A percentile compares a stretch with the other conserved stretches of the same genome.
Evolutionary conservation across 2,888 invertebrate genomes (phyloP).

Genomic region (Apantesis nais): DNA sequence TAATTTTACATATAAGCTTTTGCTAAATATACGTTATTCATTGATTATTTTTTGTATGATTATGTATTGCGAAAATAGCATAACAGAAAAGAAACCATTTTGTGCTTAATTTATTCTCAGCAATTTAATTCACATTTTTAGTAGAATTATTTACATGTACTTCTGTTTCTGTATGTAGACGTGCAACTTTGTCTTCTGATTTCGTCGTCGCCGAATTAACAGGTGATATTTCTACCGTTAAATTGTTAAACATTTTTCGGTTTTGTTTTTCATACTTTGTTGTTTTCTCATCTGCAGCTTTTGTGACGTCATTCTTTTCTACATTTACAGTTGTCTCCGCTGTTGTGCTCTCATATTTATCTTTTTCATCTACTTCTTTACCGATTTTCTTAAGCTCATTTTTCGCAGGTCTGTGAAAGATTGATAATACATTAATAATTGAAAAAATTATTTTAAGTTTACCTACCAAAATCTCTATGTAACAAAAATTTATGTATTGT

Average conservation of each 20-base stretch:
- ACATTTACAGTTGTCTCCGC: conserved; percentile 4
- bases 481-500: too few relatives aligned
- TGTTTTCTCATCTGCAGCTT: background rate
- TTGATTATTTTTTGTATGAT: too few relatives aligned
- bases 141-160: conserved; percentile 5
- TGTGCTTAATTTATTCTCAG: conserved; percentile 3
- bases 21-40: too few relatives aligned
- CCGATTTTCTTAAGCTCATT: conserved; percentile 45
- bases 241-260: conserved; percentile 2
- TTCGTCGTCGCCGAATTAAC: background rate
- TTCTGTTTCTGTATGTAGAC: conserved; percentile 38
- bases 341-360: conserved; percentile 41
- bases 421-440: background rate
- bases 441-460: too few relatives aligned
- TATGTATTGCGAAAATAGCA: too few relatives aligned
- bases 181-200: conserved; percentile 37
- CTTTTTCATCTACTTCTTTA: conserved; percentile 32
- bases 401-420: conserved; percentile 59
- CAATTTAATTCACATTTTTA: background rate
- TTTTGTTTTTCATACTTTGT: background rate
- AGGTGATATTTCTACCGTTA: background rate
- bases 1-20: too few relatives aligned
- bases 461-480: too few relatives aligned
- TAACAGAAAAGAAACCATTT: background rate
- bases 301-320: background rate